Evolutionary conservation across 2,888 invertebrate genomes (phyloP), one percentile per base, ranked within the genome.

Genomic region (Leucoma salicis): DNA sequence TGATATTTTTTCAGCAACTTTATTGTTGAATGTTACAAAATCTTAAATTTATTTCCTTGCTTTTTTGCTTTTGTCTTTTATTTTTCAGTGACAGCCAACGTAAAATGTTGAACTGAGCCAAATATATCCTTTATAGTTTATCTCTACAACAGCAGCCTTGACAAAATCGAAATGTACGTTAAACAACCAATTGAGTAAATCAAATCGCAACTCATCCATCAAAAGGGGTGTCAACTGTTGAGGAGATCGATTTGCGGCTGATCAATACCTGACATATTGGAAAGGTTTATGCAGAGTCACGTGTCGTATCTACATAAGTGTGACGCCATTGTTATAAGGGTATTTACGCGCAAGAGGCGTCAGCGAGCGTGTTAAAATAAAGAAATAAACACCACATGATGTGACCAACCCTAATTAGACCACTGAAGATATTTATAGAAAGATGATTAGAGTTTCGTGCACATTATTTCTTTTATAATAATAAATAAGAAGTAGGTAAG

Each of bases 261-360:
- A 54, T 49, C 48, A 42, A 43, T 46, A 42, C 35, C 57, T 59
- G 64, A 67, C 68, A 64, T 68, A 67, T 71, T 66, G 68, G 62
- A 47, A 49, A 44, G 49, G 62, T 63, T 70, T 63, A 74, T 74
- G 74, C 74, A 53, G 50, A 70, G 75, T 70, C 75, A 74, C 71
- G 74, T 66, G 43, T 57, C 49, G 49, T 53, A 66, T 60, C 58
- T 66, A 56, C 57, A 42, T 32, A 46, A 35, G 42, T 49, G 34
- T 41, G 42, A 34, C 35, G 27, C 40, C 29, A 46, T 42, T 55
- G 40, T 46, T 35, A 27, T 43, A 40, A 45, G 42, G 45, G 11
- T 13, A 31, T 13, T 2, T 8, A 21, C 21, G 21, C 21, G 21
- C 21, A 21, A 21, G 21, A 21, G 21, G 21, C 6, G n/a, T n/a